These are phyloP conservation scores for Neoniphon sammara DNA, from an alignment of 2,797 vertebrate species.

Conservation along the genomic window DNA sequence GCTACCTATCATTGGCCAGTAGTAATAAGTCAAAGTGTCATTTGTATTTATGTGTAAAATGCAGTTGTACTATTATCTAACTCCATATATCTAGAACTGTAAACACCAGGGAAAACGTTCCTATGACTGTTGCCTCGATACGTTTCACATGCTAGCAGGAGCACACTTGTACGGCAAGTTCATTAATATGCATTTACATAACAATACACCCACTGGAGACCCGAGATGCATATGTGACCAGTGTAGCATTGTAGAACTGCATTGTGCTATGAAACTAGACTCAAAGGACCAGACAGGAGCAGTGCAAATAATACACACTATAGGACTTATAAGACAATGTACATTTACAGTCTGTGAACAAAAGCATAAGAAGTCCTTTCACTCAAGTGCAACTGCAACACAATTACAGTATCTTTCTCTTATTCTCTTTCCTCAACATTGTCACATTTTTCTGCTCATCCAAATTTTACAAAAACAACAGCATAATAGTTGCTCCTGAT, in stretches of 20 bases:
- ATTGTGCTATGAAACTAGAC: conserved; percentile 57
- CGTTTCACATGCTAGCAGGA: conserved; percentile 31
- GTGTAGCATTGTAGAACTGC: conserved; percentile 55
- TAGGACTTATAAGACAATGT: conserved; percentile 48
- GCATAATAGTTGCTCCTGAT: too few species aligned
- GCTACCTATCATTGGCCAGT: too few species aligned
- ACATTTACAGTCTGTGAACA: conserved; percentile 56
- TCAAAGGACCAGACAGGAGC: conserved; percentile 62
- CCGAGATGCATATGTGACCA: conserved; percentile 63
- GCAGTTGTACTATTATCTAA: not conserved
- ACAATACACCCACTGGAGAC: conserved; percentile 68
- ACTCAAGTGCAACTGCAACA: conserved; percentile 8
- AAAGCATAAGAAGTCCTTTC: conserved; percentile 36
- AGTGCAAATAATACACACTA: conserved; percentile 59
- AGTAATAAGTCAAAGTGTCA: not conserved
- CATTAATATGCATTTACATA: conserved; percentile 76
- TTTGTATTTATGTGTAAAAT: not conserved
- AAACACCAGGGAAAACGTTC: conserved; percentile 15
- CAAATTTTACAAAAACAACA: too few species aligned
- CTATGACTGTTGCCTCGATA: conserved; percentile 26
- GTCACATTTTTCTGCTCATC: too few species aligned
- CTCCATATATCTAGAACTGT: not conserved
- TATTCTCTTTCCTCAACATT: not conserved
- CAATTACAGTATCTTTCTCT: conserved; percentile 1
- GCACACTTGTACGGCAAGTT: conserved; percentile 58